Evolutionary conservation across 92 coral and sea anemone genomes (phyloP).

Genomic region (Paragorgia papillata): DNA sequence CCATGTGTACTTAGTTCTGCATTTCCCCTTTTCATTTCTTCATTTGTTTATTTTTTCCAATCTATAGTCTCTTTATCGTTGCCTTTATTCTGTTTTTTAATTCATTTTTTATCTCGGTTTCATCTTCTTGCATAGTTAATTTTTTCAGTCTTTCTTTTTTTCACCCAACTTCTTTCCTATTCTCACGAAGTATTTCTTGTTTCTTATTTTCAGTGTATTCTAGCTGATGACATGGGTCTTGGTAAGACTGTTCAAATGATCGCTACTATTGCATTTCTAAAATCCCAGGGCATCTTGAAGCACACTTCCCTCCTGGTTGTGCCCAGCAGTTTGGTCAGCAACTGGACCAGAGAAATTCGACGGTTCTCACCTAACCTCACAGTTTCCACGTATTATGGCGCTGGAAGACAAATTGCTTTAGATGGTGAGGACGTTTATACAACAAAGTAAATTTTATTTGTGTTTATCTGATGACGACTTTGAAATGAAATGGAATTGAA

Average conservation of each 20-base stretch:
- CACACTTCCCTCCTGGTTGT: constrained; percentile 43
- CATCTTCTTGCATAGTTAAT: not conserved
- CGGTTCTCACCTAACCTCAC: constrained; percentile 47
- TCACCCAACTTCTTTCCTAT: no score
- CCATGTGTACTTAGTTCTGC: no score
- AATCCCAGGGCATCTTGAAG: constrained; percentile 27
- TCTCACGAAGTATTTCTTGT: not conserved
- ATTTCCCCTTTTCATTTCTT: no score
- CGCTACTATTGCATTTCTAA: constrained; percentile 38
- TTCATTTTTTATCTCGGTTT: no score
- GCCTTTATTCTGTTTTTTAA: no score
- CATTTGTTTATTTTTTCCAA: no score
- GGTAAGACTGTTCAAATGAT: constrained; percentile 53
- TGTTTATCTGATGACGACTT: no score
- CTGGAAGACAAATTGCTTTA: constrained; percentile 44
- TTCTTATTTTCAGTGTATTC: constrained; percentile 28
- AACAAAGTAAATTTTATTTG: no score
- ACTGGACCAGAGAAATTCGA: constrained; percentile 49
- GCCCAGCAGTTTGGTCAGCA: constrained; percentile 44
- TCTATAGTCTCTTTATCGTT: no score
- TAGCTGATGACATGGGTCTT: constrained; percentile 58
- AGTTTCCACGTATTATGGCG: constrained; percentile 54
- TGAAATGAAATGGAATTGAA: no score
- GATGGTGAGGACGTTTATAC: constrained; percentile 14
- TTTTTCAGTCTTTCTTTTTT: not conserved